Evolutionary conservation across 1,140 invertebrate genomes (phyloP).

Genomic region (Gryllus bimaculatus): DNA sequence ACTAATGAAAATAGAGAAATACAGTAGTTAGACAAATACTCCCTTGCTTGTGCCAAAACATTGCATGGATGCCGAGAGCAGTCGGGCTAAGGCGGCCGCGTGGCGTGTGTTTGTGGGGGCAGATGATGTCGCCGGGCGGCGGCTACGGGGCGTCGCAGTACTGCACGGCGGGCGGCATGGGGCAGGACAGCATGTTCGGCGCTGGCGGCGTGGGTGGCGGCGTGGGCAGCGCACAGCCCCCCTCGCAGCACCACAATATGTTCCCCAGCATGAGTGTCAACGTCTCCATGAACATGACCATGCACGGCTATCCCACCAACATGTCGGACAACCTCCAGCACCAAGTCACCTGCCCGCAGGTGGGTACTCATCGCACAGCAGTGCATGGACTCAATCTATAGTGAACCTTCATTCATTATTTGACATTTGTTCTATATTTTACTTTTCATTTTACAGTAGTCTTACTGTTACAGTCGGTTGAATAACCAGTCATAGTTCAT

Average conservation of each 20-base stretch:
- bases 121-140: conserved; percentile 23
- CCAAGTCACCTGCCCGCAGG: conserved; percentile 51
- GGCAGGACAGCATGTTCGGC: conserved; percentile 9
- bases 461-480: too few relatives aligned
- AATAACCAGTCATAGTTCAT: too few relatives aligned
- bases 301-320: conserved; percentile 65
- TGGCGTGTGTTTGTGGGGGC: neutral
- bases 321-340: conserved; percentile 40
- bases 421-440: too few relatives aligned
- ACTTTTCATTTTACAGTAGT: too few relatives aligned
- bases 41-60: too few relatives aligned
- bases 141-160: conserved; percentile 21
- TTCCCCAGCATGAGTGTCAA: conserved; percentile 91
- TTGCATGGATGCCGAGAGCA: too few relatives aligned
- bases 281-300: conserved; percentile 96
- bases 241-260: conserved; percentile 20
- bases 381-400: too few relatives aligned
- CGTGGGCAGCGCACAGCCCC: neutral
- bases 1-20: too few relatives aligned
- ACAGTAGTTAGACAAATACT: too few relatives aligned
- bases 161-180: conserved; percentile 1
- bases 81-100: too few relatives aligned
- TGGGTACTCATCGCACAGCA: conserved; percentile 25
- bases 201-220: neutral
- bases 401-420: too few relatives aligned